Percentiles rank a stretch among this genome's conserved stretches.
Evolutionary conservation across 2,113 vertebrate species (phyloP).

Genomic region (Myodes glareolus): DNA sequence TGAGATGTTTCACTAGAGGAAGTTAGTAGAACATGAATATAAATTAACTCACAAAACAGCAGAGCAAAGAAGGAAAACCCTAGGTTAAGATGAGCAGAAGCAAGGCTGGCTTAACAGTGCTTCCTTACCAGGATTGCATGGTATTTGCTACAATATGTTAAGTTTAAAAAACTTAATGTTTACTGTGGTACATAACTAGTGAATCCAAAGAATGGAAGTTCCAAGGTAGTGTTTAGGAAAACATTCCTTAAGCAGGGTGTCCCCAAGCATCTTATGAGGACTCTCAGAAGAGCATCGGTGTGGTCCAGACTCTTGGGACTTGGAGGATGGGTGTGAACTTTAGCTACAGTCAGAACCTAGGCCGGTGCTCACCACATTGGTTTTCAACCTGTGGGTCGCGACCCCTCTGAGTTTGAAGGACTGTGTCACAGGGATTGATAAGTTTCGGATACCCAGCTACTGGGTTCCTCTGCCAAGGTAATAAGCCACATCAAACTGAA

Average conservation of each 20-base stretch:
- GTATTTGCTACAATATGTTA: slow-evolving; percentile 1
- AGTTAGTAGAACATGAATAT: slow-evolving; percentile 19
- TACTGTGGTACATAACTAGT: not conserved
- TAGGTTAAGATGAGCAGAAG: slow-evolving; percentile 44
- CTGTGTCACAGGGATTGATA: not conserved
- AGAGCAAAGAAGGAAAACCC: slow-evolving; percentile 37
- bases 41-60: not conserved
- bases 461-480: no score
- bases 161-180: slow-evolving; percentile 26
- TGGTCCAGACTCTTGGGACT: slow-evolving; percentile 19
- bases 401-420: not conserved
- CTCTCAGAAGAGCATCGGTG: not conserved
- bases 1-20: slow-evolving; percentile 15
- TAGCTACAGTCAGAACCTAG: not conserved
- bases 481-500: no score
- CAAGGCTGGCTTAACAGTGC: not conserved
- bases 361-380: not conserved
- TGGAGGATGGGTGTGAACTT: not conserved
- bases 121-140: slow-evolving; percentile 21
- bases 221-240: not conserved
- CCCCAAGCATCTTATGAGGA: not conserved
- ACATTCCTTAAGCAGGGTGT: not conserved
- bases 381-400: not conserved
- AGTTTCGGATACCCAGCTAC: no score
- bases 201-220: not conserved